A percentile compares a stretch with the other conserved stretches of the same genome.
Conservation (phyloP, 2,888 invertebrate genomes). For the Ernsta delagoae region DNA sequence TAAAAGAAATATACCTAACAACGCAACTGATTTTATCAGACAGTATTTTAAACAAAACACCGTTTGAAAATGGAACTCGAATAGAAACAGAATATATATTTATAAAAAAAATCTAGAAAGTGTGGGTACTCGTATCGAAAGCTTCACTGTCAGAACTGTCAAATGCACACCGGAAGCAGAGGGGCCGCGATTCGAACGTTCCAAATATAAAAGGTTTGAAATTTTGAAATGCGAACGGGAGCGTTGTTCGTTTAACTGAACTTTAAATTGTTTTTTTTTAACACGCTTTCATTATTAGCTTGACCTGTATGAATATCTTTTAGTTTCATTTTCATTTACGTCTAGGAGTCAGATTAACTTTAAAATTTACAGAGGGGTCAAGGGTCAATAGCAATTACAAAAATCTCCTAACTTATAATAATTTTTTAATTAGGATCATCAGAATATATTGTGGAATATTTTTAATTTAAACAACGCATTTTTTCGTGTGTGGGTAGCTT, state of each 20-base stretch:
- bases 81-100: neutral
- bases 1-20: no score
- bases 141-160: constrained; percentile 19
- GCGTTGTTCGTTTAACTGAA: neutral
- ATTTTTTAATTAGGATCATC: no score
- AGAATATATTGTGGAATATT: neutral
- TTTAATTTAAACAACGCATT: neutral
- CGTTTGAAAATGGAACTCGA: no score
- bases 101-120: constrained; percentile 3
- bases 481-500: no score
- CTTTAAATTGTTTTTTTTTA: neutral
- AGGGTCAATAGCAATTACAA: neutral
- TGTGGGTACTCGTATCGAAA: constrained; percentile 14
- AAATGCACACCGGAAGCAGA: constrained; percentile 15
- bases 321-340: no score
- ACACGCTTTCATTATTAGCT: no score
- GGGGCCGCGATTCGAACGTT: constrained; percentile 16
- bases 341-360: no score
- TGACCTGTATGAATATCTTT: no score
- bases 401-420: no score
- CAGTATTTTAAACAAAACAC: no score
- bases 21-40: no score
- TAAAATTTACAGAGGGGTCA: no score
- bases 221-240: constrained; percentile 14
- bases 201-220: constrained; percentile 31